Conservation (phyloP, 1,140 invertebrate genomes). For the Oreohelix idahoensis region DNA sequence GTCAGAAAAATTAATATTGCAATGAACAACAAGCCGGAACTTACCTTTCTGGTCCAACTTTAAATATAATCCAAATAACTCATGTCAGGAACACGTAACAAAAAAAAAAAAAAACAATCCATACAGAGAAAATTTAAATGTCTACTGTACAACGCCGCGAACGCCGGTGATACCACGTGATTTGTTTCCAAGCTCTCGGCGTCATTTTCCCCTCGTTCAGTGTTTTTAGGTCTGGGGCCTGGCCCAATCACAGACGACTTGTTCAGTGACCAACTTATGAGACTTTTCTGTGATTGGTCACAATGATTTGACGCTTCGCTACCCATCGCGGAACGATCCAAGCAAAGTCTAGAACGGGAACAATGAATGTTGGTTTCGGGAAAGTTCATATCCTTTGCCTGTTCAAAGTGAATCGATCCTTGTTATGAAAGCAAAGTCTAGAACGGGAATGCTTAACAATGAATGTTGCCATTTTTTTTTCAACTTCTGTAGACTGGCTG, state of each 20-base stretch:
- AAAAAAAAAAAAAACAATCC: slow-evolving; percentile 22
- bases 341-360: not conserved
- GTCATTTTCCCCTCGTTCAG: not conserved
- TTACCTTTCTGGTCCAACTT: not conserved
- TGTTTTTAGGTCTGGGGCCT: not conserved
- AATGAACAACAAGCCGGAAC: not conserved
- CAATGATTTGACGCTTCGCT: slow-evolving; percentile 7
- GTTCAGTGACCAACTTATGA: not conserved
- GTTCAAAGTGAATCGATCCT: too few species aligned
- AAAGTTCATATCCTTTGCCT: slow-evolving; percentile 21
- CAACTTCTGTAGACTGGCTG: too few species aligned
- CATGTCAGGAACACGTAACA: too few species aligned
- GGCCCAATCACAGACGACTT: slow-evolving; percentile 11
- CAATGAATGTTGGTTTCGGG: slow-evolving; percentile 17
- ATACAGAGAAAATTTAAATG: not conserved
- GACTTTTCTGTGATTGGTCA: slow-evolving; percentile 6
- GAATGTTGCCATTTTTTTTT: too few species aligned
- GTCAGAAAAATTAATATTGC: not conserved
- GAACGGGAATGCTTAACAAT: too few species aligned
- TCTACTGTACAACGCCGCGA: slow-evolving; percentile 10
- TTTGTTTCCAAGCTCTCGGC: not conserved
- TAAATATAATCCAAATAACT: not conserved
- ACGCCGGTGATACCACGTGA: slow-evolving; percentile 23
- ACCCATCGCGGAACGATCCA: slow-evolving; percentile 26
- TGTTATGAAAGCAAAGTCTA: too few species aligned